Evolutionary conservation across 2,797 vertebrate genomes (phyloP).

Genomic region (Synanceia verrucosa): DNA sequence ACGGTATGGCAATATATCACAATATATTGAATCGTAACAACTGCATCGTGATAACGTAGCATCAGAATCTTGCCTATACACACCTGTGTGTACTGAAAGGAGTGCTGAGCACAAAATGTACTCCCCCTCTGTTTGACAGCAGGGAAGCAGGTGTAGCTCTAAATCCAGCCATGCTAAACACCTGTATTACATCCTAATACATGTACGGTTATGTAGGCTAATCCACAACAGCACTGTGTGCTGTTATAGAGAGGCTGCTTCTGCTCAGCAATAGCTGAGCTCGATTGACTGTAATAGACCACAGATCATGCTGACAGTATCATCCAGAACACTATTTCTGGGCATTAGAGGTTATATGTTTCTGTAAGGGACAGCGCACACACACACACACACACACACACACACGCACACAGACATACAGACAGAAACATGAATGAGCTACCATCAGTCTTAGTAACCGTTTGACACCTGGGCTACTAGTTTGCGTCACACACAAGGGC

Average conservation of each 20-base stretch:
- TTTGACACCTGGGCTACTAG: conserved; percentile 64
- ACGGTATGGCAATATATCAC: neutral
- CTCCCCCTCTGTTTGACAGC: neutral
- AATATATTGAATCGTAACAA: neutral
- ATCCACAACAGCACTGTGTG: conserved; percentile 33
- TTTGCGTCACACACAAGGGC: conserved; percentile 57
- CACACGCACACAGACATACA: conserved; percentile 5
- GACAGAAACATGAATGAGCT: conserved; percentile 21
- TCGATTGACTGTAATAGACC: conserved; percentile 33
- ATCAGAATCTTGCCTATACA: neutral
- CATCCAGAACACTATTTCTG: conserved; percentile 59
- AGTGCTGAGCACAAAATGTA: neutral
- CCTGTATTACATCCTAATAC: conserved; percentile 41
- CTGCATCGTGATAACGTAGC: neutral
- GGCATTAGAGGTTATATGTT: conserved; percentile 46
- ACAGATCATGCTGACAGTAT: conserved; percentile 50
- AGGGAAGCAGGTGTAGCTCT: conserved; percentile 12
- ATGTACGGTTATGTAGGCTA: conserved; percentile 29
- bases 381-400: conserved; percentile 1
- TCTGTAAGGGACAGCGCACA: conserved; percentile 30
- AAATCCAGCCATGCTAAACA: conserved; percentile 44
- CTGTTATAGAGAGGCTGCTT: neutral
- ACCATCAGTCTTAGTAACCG: conserved; percentile 69
- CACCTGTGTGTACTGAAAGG: neutral
- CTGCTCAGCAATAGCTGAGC: conserved; percentile 25